Evolutionary conservation across 2,113 vertebrate genomes (phyloP), one percentile per base, ranked within the genome.

Genomic region (Caranx ignobilis): DNA sequence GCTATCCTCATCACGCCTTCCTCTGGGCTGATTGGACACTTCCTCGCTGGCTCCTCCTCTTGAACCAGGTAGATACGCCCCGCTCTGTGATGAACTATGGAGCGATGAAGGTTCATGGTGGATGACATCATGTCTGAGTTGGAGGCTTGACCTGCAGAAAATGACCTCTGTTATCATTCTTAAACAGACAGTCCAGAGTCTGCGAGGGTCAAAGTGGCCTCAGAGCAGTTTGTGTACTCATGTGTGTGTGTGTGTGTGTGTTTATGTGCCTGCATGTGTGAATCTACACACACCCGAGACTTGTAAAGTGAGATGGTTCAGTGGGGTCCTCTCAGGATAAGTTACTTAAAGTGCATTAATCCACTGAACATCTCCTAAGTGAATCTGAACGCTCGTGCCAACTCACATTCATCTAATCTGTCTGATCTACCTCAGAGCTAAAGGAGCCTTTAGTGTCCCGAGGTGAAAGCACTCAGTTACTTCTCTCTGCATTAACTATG

Each of bases 61-160:
- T 87, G 88, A 13, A 93, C 93, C 41, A 99, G 89, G 68, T 79
- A 74, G 79, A 98, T 94, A 0, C 71, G 89, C n/a, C 94, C 96
- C 1, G 87, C 88, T 5, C 91, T 86, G 18, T 92, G 87, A 7
- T 50, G 34, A 26, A 91, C 94, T 0, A 97, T 10, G 52, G 96
- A 95, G 81, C 88, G 87, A 56, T 98, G 97, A 72, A 97, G 91
- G 19, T 89, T 68, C 66, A 96, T 32, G 79, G 77, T 89, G 54
- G 96, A 95, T 11, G 92, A 85, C 50, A 98, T 88, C 47, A 96
- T 96, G 26, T 97, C 96, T 9, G 91, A 91, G 50, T 95, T 93
- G 35, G 95, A 77, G 18, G 94, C 48, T 32, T 96, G 93, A 72
- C 91, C 98, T 99, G 48, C 10, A 77, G 50, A 60, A 67, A 54